Evolutionary conservation across 2,888 invertebrate genomes (phyloP).

Genomic region (Yponomeuta plumbellus): DNA sequence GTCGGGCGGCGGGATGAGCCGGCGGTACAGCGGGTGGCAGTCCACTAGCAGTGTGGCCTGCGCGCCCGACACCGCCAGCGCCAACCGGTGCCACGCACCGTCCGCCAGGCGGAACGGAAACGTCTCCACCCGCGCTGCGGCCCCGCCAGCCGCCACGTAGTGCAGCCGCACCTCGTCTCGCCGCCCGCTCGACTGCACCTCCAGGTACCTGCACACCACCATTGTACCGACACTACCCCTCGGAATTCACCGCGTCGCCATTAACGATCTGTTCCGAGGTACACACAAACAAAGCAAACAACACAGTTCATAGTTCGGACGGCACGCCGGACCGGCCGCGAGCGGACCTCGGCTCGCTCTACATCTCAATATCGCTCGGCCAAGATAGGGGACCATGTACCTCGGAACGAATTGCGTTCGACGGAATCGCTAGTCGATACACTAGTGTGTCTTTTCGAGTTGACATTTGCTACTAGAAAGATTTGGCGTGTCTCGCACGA

Average conservation of each 20-base stretch:
- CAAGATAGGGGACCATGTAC: constrained; percentile 75
- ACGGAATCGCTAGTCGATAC: constrained; percentile 37
- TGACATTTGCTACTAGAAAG: constrained; percentile 46
- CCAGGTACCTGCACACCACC: constrained; percentile 83
- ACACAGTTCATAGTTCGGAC: constrained; percentile 46
- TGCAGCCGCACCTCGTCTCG: constrained; percentile 91
- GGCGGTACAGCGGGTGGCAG: constrained; percentile 90
- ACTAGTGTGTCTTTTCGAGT: constrained; percentile 21
- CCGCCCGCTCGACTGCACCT: constrained; percentile 93
- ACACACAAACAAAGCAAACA: constrained; percentile 73
- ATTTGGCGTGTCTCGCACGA: constrained; percentile 43
- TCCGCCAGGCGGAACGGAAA: constrained; percentile 92
- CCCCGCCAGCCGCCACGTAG: constrained; percentile 81
- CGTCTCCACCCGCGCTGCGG: constrained; percentile 84
- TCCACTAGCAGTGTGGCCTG: constrained; percentile 90
- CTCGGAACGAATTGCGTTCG: constrained; percentile 75
- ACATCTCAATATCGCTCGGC: constrained; percentile 77
- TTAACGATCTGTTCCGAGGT: constrained; percentile 69
- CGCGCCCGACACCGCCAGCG: constrained; percentile 88
- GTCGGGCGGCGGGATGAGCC: constrained; percentile 85
- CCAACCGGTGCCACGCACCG: constrained; percentile 91
- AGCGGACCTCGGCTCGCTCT: constrained; percentile 70
- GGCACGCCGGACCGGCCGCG: constrained; percentile 58
- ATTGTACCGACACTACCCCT: constrained; percentile 18
- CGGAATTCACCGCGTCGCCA: constrained; percentile 46